Evolutionary conservation across 2,888 invertebrate genomes (phyloP).

Genomic region (Leucophenga montana): DNA sequence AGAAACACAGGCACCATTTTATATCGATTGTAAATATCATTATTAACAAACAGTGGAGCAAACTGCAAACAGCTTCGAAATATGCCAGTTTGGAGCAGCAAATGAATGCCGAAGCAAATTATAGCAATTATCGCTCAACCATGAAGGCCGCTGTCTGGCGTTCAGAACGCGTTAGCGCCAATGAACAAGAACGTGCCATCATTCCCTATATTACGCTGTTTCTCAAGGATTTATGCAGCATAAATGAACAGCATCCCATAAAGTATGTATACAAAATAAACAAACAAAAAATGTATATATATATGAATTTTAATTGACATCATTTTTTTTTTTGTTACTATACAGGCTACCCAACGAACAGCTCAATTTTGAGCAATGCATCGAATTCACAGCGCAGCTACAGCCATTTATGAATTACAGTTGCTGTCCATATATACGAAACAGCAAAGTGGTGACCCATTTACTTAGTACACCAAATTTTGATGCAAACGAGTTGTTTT

Average conservation of each 20-base stretch:
- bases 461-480: constrained; percentile 84
- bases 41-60: no score
- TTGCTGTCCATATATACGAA: constrained; percentile 87
- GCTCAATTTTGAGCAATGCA: constrained; percentile 94
- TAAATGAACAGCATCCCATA: constrained; percentile 86
- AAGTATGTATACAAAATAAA: constrained; percentile 74
- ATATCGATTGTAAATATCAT: no score
- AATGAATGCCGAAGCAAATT: constrained; percentile 90
- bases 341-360: constrained; percentile 84
- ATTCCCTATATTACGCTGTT: constrained; percentile 90
- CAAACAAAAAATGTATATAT: constrained; percentile 9
- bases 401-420: constrained; percentile 90
- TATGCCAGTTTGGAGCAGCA: constrained; percentile 75
- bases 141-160: constrained; percentile 88
- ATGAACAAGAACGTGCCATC: constrained; percentile 85
- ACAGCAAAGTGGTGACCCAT: constrained; percentile 82
- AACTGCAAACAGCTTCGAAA: background rate
- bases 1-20: no score
- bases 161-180: constrained; percentile 79
- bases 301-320: background rate
- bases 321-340: constrained; percentile 24
- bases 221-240: constrained; percentile 87
- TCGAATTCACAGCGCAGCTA: constrained; percentile 79
- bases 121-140: constrained; percentile 87
- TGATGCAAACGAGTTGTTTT: constrained; percentile 86